Conservation (phyloP, 1,140 invertebrate genomes). For the Diachasma alloeum region DNA sequence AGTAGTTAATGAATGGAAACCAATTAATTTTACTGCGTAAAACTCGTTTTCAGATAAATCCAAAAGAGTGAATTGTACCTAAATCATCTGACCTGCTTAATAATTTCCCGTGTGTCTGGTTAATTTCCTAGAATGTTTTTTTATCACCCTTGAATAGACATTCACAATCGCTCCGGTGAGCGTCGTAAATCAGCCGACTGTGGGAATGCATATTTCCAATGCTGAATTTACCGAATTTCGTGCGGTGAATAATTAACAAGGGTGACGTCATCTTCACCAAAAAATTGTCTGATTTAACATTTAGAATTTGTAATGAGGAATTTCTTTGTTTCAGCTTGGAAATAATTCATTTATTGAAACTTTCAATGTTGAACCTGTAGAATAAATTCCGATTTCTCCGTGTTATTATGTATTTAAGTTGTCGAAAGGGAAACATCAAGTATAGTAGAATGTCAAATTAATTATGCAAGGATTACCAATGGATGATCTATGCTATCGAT, state of each 20-base stretch:
- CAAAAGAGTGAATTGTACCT: neutral
- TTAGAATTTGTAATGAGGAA: neutral
- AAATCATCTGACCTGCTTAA: conserved; percentile 1
- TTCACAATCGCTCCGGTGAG: neutral
- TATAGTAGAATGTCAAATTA: neutral
- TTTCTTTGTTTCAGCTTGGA: neutral
- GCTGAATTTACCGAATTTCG: conserved; percentile 8
- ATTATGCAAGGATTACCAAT: neutral
- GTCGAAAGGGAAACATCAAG: too few relatives aligned
- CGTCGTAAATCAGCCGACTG: conserved; percentile 7
- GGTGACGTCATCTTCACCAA: neutral
- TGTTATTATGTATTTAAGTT: too few relatives aligned
- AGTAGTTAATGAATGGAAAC: neutral
- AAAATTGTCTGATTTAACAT: neutral
- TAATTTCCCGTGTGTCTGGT: conserved; percentile 6
- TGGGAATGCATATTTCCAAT: conserved; percentile 2
- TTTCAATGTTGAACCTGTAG: neutral
- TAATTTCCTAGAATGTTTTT: neutral
- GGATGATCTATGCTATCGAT: too few relatives aligned
- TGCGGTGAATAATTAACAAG: conserved; percentile 6
- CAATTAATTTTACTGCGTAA: neutral
- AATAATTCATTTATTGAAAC: neutral
- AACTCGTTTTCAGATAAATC: neutral
- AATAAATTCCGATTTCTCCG: neutral
- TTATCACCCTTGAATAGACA: neutral